Conservation (phyloP, 2,888 invertebrate genomes). For the Anoncus sp. region DNA sequence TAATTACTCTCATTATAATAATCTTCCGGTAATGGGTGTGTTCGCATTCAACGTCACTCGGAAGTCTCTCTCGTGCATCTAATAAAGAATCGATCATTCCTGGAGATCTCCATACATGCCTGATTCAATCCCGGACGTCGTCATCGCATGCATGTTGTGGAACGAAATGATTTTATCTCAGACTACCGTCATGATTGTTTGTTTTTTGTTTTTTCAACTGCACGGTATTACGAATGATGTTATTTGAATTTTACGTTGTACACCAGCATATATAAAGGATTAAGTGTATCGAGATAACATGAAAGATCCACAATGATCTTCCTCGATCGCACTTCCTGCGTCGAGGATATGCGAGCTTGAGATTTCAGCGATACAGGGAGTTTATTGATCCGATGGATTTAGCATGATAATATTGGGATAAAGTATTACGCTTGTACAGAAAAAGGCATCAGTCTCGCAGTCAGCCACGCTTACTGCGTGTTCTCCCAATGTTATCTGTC, state of each 20-base stretch:
- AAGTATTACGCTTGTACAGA: neutral
- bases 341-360: slow-evolving; percentile 23
- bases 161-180: slow-evolving; percentile 4
- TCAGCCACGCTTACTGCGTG: neutral
- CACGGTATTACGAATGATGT: neutral
- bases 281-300: slow-evolving; percentile 36
- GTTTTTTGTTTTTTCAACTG: neutral
- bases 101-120: slow-evolving; percentile 1
- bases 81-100: slow-evolving; percentile 24
- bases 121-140: slow-evolving; percentile 27
- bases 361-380: slow-evolving; percentile 11
- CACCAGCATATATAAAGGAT: slow-evolving; percentile 6
- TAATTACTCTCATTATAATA: neutral
- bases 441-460: slow-evolving; percentile 6
- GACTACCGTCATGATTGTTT: neutral
- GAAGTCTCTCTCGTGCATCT: slow-evolving; percentile 16
- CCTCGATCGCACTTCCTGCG: neutral
- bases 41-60: slow-evolving; percentile 12
- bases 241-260: neutral
- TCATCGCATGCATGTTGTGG: neutral
- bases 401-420: slow-evolving; percentile 35
- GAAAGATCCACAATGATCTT: slow-evolving; percentile 14
- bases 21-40: slow-evolving; percentile 17
- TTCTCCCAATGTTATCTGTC: slow-evolving; percentile 13
- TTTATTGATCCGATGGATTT: slow-evolving; percentile 39